Conservation (phyloP, 2,113 vertebrate species). For the Bubo bubo region DNA sequence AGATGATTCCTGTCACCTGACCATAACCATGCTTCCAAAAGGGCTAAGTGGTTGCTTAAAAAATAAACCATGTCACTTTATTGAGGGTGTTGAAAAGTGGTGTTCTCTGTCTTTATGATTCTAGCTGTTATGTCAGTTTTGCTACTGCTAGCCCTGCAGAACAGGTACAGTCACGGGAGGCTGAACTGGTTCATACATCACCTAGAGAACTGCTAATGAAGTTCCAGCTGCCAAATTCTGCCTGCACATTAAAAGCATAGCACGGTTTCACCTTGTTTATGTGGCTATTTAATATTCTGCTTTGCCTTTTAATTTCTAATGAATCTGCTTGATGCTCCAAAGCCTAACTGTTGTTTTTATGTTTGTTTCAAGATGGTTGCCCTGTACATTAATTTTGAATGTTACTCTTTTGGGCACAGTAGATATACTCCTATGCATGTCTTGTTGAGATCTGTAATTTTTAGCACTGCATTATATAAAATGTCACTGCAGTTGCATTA, state of each 20-base stretch:
- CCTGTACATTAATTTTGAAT: not conserved
- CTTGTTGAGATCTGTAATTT: not conserved
- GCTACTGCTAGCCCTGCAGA: not conserved
- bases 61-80: not conserved
- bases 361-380: not conserved
- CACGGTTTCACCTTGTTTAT: not conserved
- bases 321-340: not conserved
- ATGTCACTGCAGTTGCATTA: not conserved
- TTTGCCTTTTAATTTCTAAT: slow-evolving; percentile 26
- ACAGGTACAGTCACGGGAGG: not conserved
- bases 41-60: not conserved
- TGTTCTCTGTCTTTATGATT: not conserved
- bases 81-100: not conserved
- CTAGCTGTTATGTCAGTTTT: not conserved
- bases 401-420: not conserved
- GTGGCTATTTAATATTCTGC: not conserved
- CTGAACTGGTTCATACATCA: not conserved
- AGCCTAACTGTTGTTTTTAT: not conserved
- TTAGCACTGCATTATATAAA: not conserved
- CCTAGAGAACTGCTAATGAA: slow-evolving; percentile 1
- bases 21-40: not conserved
- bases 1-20: not conserved
- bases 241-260: not conserved
- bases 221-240: not conserved
- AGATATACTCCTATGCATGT: not conserved